Evolutionary conservation across 2,797 vertebrate species (phyloP).

Genomic region (Adelosebastes latens): DNA sequence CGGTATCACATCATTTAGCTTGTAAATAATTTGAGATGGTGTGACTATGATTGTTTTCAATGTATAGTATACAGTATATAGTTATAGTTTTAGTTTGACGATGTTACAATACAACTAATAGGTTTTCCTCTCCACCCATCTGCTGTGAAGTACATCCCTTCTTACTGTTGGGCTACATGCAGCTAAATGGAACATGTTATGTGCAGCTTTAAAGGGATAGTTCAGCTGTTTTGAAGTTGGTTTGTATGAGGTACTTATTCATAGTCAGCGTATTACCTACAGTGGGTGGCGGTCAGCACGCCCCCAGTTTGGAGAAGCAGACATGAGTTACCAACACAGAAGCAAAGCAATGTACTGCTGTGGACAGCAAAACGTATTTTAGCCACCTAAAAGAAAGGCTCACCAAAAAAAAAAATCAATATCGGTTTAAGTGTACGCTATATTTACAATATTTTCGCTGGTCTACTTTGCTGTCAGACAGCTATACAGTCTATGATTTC

Average conservation of each 20-base stretch:
- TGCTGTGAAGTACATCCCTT: neutral
- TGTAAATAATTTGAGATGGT: neutral
- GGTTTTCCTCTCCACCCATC: neutral
- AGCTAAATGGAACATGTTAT: neutral
- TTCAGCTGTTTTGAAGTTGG: rapidly evolving
- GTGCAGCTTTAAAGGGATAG: neutral
- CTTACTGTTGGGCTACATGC: neutral
- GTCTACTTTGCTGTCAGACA: too few relatives aligned
- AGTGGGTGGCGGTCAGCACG: too few relatives aligned
- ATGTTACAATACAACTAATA: too few relatives aligned
- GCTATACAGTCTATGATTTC: too few relatives aligned
- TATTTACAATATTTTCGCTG: rapidly evolving
- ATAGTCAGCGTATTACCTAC: too few relatives aligned
- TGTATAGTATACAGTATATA: neutral
- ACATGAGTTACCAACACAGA: too few relatives aligned
- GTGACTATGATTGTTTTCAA: neutral
- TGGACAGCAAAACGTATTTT: too few relatives aligned
- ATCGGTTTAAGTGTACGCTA: too few relatives aligned
- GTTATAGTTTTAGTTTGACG: neutral
- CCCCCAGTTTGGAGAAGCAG: too few relatives aligned
- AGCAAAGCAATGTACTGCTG: too few relatives aligned
- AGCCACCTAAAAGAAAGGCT: too few relatives aligned
- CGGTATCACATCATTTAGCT: neutral
- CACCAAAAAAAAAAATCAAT: rapidly evolving
- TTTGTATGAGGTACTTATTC: too few relatives aligned